phyloP scores from a whole-genome alignment of 2,888 invertebrate species.

The Axea sp. region DNA sequence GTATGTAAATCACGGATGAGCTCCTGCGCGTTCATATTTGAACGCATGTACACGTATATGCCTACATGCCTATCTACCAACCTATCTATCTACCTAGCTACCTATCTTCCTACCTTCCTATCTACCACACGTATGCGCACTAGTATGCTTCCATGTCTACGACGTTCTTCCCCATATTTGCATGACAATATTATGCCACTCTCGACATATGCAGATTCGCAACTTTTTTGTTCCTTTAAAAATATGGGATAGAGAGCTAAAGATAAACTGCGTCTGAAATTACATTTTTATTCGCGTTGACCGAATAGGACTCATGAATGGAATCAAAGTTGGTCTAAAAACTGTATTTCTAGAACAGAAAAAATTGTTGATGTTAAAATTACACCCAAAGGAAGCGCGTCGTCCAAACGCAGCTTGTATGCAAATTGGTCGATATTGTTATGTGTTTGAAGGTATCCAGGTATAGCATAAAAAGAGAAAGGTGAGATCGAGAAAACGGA shows the following conservation, averaged over 20 bases:
- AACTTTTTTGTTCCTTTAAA: conserved; percentile 58
- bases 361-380: too few species aligned
- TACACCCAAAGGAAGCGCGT: background rate
- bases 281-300: conserved; percentile 6
- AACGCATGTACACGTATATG: conserved; percentile 42
- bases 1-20: conserved; percentile 72
- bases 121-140: conserved; percentile 19
- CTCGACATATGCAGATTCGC: conserved; percentile 68
- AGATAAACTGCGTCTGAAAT: conserved; percentile 13
- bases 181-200: conserved; percentile 72
- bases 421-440: conserved; percentile 75
- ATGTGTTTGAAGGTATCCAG: conserved; percentile 68
- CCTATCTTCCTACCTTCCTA: conserved; percentile 33
- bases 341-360: background rate
- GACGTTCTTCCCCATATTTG: conserved; percentile 67
- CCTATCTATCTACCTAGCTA: conserved; percentile 34
- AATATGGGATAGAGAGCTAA: conserved; percentile 52
- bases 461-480: conserved; percentile 23
- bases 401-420: conserved; percentile 68
- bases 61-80: conserved; percentile 27
- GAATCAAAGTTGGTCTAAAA: background rate
- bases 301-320: background rate
- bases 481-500: conserved; percentile 14
- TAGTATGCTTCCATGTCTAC: conserved; percentile 35
- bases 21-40: conserved; percentile 46